Conservation (phyloP, 2,113 vertebrate genomes). For the Hemichromis elongatus region DNA sequence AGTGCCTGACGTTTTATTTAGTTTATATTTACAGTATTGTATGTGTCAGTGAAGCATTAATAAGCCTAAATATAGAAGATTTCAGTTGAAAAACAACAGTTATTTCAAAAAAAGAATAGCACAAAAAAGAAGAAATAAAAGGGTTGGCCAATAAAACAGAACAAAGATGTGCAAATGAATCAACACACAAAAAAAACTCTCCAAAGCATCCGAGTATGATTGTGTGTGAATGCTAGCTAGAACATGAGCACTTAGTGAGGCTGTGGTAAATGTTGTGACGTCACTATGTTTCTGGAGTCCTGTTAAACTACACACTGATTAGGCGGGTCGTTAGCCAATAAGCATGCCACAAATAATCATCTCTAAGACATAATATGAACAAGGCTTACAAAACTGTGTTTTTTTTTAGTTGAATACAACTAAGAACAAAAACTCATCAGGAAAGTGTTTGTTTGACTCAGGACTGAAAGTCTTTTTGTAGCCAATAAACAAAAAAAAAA, state of each 20-base stretch:
- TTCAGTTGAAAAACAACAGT: not conserved
- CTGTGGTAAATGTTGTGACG: not conserved
- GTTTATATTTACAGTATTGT: not conserved
- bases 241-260: not conserved
- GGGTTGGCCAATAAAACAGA: not conserved
- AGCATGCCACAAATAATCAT: not conserved
- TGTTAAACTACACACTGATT: not conserved
- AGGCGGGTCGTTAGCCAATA: not conserved
- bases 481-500: not conserved
- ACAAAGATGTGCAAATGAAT: not conserved
- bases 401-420: not conserved
- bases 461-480: not conserved
- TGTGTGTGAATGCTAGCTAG: accelerated
- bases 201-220: not conserved
- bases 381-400: not conserved
- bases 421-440: not conserved
- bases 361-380: not conserved
- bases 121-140: not conserved
- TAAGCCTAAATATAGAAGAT: not conserved
- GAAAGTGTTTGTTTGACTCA: not conserved
- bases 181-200: not conserved
- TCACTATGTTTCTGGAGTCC: accelerated
- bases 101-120: accelerated
- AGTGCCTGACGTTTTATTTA: accelerated
- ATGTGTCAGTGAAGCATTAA: not conserved